Percentiles rank a stretch among this genome's conserved stretches.
phyloP scores from a whole-genome alignment of 2,888 invertebrate genomes.

The Rotaria magnacalcarata region DNA sequence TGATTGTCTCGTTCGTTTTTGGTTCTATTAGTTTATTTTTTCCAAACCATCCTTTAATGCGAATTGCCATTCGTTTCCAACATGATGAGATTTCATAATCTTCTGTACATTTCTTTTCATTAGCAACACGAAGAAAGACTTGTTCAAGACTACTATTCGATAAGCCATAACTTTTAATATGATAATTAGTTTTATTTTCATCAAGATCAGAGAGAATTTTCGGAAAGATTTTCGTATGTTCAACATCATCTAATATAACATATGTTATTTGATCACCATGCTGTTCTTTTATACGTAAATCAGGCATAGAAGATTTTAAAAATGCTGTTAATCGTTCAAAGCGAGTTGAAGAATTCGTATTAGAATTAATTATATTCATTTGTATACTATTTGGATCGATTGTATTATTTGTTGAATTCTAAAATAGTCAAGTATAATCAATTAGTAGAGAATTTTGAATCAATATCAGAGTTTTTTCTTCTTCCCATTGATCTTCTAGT shows the following conservation, averaged over 20 bases:
- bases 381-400: background rate
- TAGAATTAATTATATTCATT: background rate
- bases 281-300: conserved; percentile 12
- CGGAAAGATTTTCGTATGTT: conserved; percentile 8
- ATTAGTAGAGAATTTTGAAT: too few species aligned
- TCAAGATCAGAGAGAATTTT: conserved; percentile 18
- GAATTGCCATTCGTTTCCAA: background rate
- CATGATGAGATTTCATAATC: background rate
- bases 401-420: background rate
- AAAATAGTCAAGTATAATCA: background rate
- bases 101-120: background rate
- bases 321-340: background rate
- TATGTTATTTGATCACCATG: conserved; percentile 28
- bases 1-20: background rate
- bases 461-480: too few species aligned
- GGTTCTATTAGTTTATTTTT: background rate
- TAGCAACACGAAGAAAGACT: conserved; percentile 17
- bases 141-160: conserved; percentile 35
- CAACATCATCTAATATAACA: background rate
- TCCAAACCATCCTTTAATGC: background rate
- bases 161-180: conserved; percentile 32
- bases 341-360: background rate
- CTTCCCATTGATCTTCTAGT: too few species aligned
- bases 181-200: background rate
- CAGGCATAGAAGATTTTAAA: background rate